Percentiles rank a stretch among this genome's conserved stretches.
These are phyloP conservation scores for Metellina segmentata DNA, from an alignment of 2,888 invertebrate species.

Conservation along the genomic window DNA sequence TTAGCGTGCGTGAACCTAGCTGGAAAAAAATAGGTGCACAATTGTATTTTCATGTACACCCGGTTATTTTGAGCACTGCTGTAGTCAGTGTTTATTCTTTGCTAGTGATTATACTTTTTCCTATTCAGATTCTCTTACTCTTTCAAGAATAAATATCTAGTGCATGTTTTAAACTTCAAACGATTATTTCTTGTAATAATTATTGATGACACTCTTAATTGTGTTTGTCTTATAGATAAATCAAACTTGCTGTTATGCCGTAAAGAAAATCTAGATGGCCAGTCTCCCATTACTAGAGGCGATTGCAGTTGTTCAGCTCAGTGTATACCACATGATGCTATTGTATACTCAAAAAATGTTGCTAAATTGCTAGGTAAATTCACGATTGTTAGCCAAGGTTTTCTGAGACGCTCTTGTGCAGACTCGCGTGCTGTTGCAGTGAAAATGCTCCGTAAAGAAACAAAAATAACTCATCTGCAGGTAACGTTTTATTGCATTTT, in stretches of 20 bases:
- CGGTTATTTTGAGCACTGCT: too few relatives aligned
- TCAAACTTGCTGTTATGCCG: slow-evolving; percentile 87
- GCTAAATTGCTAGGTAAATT: slow-evolving; percentile 47
- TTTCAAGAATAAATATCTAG: too few relatives aligned
- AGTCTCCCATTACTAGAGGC: slow-evolving; percentile 81
- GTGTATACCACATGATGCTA: slow-evolving; percentile 83
- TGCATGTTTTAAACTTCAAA: too few relatives aligned
- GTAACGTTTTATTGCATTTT: slow-evolving; percentile 17
- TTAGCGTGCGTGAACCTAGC: too few relatives aligned
- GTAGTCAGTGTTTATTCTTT: too few relatives aligned
- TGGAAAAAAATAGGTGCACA: too few relatives aligned
- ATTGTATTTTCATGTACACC: too few relatives aligned
- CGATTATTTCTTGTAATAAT: too few relatives aligned
- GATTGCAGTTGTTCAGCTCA: slow-evolving; percentile 82
- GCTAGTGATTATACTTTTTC: too few relatives aligned
- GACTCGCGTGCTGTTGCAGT: slow-evolving; percentile 85
- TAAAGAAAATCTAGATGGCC: slow-evolving; percentile 82
- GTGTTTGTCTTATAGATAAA: slow-evolving; percentile 83
- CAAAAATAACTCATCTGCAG: slow-evolving; percentile 63
- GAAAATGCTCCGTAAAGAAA: slow-evolving; percentile 83
- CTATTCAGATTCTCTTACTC: too few relatives aligned
- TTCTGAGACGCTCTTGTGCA: slow-evolving; percentile 51
- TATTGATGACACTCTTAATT: neutral
- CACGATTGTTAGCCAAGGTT: slow-evolving; percentile 49
- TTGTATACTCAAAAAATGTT: slow-evolving; percentile 34